Percentiles rank a stretch among this genome's conserved stretches.
Evolutionary conservation across 2,888 invertebrate genomes (phyloP).

Genomic region (Drosophila melanosoma): DNA sequence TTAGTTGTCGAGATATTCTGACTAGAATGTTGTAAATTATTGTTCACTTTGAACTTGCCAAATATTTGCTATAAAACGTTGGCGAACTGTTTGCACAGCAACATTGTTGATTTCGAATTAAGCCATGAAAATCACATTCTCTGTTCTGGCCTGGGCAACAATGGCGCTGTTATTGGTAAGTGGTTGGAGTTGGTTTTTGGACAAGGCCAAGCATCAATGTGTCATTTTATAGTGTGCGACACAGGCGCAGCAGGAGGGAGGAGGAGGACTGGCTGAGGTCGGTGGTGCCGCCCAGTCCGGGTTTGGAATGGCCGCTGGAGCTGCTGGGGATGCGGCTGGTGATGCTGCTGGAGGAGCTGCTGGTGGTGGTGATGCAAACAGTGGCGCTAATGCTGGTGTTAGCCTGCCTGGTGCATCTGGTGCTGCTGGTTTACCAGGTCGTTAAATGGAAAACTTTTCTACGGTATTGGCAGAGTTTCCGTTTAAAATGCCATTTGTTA

Average conservation of each 20-base stretch:
- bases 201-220: background rate
- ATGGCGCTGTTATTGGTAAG: conserved; percentile 39
- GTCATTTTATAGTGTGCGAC: conserved; percentile 18
- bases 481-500: conserved; percentile 23
- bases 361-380: conserved; percentile 22
- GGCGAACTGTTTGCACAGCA: background rate
- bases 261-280: background rate
- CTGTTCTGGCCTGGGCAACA: conserved; percentile 11
- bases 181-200: background rate
- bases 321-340: conserved; percentile 25
- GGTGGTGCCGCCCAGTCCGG: conserved; percentile 49
- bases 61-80: conserved; percentile 35
- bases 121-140: conserved; percentile 34
- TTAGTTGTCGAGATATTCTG: conserved; percentile 20
- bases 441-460: conserved; percentile 23
- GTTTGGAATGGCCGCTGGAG: conserved; percentile 33
- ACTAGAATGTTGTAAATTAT: conserved; percentile 5
- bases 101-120: background rate
- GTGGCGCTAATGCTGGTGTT: conserved; percentile 21
- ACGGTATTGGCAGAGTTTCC: conserved; percentile 28
- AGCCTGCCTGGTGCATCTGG: conserved; percentile 17
- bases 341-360: conserved; percentile 24
- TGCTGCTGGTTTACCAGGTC: conserved; percentile 31
- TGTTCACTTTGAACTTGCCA: background rate
- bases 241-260: conserved; percentile 6